These are phyloP conservation scores for Petrocephalus microphthalmus DNA, from an alignment of 2,113 vertebrate species.

Conservation along the genomic window DNA sequence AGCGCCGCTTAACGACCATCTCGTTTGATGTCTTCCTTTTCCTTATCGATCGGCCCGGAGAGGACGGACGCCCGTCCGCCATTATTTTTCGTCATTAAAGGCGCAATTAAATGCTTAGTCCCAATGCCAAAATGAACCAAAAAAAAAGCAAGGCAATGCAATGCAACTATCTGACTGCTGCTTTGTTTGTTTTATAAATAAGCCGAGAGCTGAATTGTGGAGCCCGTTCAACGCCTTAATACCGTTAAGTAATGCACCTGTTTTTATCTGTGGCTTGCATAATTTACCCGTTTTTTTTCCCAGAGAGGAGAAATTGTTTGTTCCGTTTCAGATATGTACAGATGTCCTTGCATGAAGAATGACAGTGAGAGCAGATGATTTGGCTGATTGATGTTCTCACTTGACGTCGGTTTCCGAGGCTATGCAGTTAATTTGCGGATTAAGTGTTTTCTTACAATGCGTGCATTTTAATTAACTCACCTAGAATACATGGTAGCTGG, in stretches of 20 bases:
- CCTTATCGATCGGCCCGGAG: conserved; percentile 35
- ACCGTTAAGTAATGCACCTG: conserved; percentile 40
- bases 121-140: conserved; percentile 53
- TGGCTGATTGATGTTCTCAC: conserved; percentile 59
- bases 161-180: conserved; percentile 38
- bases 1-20: neutral
- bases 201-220: conserved; percentile 33
- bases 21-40: conserved; percentile 47
- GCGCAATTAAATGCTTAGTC: conserved; percentile 33
- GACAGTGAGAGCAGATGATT: conserved; percentile 64
- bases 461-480: conserved; percentile 24
- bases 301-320: conserved; percentile 34
- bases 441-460: conserved; percentile 17
- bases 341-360: conserved; percentile 50
- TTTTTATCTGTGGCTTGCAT: conserved; percentile 34
- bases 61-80: conserved; percentile 42
- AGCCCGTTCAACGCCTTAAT: conserved; percentile 58
- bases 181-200: conserved; percentile 43
- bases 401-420: conserved; percentile 54
- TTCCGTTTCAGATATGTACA: conserved; percentile 34
- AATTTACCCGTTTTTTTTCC: conserved; percentile 34
- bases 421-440: conserved; percentile 35
- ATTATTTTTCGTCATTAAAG: conserved; percentile 32
- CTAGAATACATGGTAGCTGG: conserved; percentile 37
- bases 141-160: conserved; percentile 38